Conservation (phyloP, 2,113 vertebrate species). For the Dolichotis patagonum region DNA sequence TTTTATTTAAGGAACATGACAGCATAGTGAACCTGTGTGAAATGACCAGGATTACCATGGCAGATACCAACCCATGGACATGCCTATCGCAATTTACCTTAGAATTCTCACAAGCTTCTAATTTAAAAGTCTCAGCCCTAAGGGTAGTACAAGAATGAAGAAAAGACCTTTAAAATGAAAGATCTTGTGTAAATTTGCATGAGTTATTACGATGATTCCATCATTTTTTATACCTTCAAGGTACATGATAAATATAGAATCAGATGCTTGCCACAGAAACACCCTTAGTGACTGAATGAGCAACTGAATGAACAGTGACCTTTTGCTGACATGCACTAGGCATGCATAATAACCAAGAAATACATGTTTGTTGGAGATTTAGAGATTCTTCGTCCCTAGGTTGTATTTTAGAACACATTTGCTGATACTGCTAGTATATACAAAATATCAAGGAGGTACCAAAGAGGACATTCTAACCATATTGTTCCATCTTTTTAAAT, state of each 20-base stretch:
- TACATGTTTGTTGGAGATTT: neutral
- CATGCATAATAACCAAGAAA: neutral
- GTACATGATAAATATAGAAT: neutral
- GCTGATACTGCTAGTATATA: neutral
- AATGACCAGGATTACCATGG: neutral
- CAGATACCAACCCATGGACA: slow-evolving; percentile 12
- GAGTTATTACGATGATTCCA: slow-evolving; percentile 70
- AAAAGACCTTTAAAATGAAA: slow-evolving; percentile 77
- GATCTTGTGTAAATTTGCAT: slow-evolving; percentile 68
- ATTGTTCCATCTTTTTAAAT: neutral
- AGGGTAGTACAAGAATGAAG: slow-evolving; percentile 57
- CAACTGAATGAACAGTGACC: neutral
- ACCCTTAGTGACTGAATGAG: neutral
- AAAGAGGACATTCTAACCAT: neutral
- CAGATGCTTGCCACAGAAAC: neutral
- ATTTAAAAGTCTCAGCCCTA: slow-evolving; percentile 72
- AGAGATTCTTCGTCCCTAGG: neutral
- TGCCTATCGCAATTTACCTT: slow-evolving; percentile 14
- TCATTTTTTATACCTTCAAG: slow-evolving; percentile 74
- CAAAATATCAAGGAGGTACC: neutral
- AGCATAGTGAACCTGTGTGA: neutral
- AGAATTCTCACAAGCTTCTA: slow-evolving; percentile 63
- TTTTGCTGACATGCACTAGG: neutral
- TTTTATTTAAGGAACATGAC: neutral
- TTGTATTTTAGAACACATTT: neutral